A percentile compares a stretch with the other conserved stretches of the same genome.
These are phyloP conservation scores for Pseudomyrmex flavicornis DNA, from an alignment of 1,140 invertebrate species.

Conservation along the genomic window DNA sequence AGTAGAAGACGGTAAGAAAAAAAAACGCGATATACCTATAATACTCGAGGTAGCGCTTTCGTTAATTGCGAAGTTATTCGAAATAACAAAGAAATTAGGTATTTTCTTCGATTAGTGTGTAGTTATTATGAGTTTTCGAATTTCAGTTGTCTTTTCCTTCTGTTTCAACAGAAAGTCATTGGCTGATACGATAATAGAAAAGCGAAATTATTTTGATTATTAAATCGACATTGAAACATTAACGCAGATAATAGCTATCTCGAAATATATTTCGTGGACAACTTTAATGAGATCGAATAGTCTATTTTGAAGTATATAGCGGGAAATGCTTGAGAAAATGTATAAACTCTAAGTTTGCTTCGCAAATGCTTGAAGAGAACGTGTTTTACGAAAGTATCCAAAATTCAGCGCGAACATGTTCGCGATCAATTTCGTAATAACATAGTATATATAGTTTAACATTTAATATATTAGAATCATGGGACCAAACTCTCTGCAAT, in stretches of 20 bases:
- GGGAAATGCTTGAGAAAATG: background rate
- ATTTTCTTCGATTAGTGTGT: background rate
- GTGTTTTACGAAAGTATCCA: background rate
- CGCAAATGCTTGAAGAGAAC: background rate
- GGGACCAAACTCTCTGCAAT: constrained; percentile 63
- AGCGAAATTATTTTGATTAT: too few relatives aligned
- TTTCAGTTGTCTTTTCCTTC: too few relatives aligned
- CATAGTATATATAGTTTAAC: background rate
- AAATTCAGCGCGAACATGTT: background rate
- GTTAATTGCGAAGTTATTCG: constrained; percentile 13
- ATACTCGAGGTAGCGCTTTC: constrained; percentile 47
- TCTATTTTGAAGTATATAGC: background rate
- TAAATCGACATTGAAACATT: too few relatives aligned
- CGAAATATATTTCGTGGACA: background rate
- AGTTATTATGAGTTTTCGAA: background rate
- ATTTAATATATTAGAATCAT: constrained; percentile 57
- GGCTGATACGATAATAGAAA: too few relatives aligned
- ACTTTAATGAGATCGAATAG: constrained; percentile 12
- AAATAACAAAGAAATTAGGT: constrained; percentile 16
- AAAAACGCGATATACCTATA: constrained; percentile 15
- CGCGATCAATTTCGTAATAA: background rate
- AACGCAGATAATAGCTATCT: background rate
- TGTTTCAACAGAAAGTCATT: too few relatives aligned
- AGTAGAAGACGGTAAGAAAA: constrained; percentile 13
- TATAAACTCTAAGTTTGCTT: background rate